Percentiles rank a stretch among this genome's conserved stretches.
phyloP scores from a whole-genome alignment of 1,140 invertebrate genomes.

The Homarus americanus region DNA sequence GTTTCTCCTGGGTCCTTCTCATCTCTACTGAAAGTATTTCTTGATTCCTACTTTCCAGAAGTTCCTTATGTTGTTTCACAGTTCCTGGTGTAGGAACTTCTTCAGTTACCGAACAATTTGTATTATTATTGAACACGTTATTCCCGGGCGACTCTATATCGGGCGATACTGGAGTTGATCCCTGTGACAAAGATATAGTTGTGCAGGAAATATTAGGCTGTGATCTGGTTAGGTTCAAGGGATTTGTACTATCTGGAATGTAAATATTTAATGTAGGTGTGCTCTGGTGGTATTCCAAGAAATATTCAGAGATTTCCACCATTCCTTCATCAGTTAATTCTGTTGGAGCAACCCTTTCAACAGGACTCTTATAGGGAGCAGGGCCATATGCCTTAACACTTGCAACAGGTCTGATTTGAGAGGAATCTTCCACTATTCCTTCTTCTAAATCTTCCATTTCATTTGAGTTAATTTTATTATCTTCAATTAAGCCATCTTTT shows the following conservation, averaged over 20 bases:
- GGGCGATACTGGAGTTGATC: slow-evolving; percentile 39
- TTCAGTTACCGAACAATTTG: slow-evolving; percentile 49
- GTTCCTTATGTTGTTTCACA: slow-evolving; percentile 77
- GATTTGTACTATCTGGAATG: slow-evolving; percentile 71
- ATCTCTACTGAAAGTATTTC: slow-evolving; percentile 27
- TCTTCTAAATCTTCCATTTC: slow-evolving; percentile 52
- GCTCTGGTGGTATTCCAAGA: slow-evolving; percentile 25
- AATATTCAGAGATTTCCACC: slow-evolving; percentile 30
- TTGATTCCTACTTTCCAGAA: slow-evolving; percentile 76
- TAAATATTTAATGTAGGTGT: slow-evolving; percentile 48
- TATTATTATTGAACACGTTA: slow-evolving; percentile 48
- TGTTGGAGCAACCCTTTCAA: slow-evolving; percentile 45
- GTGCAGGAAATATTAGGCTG: slow-evolving; percentile 69
- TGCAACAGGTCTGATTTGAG: slow-evolving; percentile 40
- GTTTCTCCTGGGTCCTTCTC: slow-evolving; percentile 28
- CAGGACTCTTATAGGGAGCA: slow-evolving; percentile 55
- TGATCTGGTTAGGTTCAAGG: slow-evolving; percentile 42
- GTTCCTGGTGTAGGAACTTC: slow-evolving; percentile 75
- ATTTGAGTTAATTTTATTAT: slow-evolving; percentile 35
- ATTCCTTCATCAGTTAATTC: slow-evolving; percentile 54
- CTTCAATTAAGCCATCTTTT: slow-evolving; percentile 32
- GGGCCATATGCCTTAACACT: slow-evolving; percentile 61
- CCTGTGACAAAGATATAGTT: slow-evolving; percentile 60
- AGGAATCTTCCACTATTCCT: slow-evolving; percentile 24
- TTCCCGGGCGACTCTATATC: slow-evolving; percentile 35